phyloP scores from a whole-genome alignment of 2,888 invertebrate species.

The Chaitophorus viminalis region DNA sequence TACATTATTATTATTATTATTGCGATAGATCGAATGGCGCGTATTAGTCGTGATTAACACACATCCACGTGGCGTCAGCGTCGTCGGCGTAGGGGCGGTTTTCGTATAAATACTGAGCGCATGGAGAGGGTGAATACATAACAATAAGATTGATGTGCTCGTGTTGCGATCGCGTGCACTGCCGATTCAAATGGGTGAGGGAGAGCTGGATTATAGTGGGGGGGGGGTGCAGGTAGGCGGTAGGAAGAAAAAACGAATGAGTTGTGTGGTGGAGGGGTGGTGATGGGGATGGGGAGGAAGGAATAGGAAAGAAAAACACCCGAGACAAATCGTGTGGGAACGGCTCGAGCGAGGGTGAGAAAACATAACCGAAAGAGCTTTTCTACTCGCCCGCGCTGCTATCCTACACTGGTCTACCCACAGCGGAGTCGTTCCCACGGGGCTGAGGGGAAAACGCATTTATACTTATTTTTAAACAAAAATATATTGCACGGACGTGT shows the following conservation, averaged over 20 bases:
- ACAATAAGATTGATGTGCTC: conserved; percentile 57
- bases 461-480: conserved; percentile 58
- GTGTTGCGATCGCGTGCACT: conserved; percentile 45
- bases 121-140: background rate
- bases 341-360: conserved; percentile 39
- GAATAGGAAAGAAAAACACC: conserved; percentile 4
- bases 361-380: conserved; percentile 55
- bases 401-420: background rate
- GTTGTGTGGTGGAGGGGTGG: no score
- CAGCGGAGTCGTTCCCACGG: conserved; percentile 43
- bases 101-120: no score
- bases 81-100: background rate
- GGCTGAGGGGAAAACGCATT: conserved; percentile 52
- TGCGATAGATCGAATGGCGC: no score
- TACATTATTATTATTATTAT: no score
- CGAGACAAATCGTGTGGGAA: conserved; percentile 51
- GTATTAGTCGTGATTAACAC: no score
- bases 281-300: background rate
- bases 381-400: conserved; percentile 9
- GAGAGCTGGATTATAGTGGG: no score
- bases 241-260: background rate
- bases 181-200: no score
- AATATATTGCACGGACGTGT: conserved; percentile 26
- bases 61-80: background rate
- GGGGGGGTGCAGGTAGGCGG: background rate